Conservation (phyloP, 30 jellyfish, hydroid and myxozoan species). For the Aurelia sp. region DNA sequence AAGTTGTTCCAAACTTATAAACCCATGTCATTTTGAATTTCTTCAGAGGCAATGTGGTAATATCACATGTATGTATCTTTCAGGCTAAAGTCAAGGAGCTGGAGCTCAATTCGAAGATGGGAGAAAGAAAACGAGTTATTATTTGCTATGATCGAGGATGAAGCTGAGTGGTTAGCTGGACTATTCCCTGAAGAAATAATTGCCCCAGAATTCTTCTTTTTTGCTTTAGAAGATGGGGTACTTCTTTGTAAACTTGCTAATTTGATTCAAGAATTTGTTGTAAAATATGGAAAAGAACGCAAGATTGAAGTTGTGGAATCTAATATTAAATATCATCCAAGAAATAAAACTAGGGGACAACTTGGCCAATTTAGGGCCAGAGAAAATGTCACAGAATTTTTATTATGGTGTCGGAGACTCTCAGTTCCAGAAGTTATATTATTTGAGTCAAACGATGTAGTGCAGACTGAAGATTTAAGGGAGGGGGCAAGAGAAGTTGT, state of each 20-base stretch:
- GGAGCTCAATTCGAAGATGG: constrained; percentile 98
- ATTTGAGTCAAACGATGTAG: constrained; percentile 97
- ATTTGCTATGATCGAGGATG: constrained; percentile 98
- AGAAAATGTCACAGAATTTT: constrained; percentile 89
- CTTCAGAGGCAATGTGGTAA: not conserved
- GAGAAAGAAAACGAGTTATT: constrained; percentile 96
- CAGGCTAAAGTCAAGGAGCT: constrained; percentile 83
- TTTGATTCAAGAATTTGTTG: constrained; percentile 87
- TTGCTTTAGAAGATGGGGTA: constrained; percentile 93
- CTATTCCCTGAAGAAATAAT: constrained; percentile 93
- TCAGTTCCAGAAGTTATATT: constrained; percentile 86
- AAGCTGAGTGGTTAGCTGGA: constrained; percentile 89
- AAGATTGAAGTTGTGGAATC: constrained; percentile 44
- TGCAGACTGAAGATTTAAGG: constrained; percentile 93
- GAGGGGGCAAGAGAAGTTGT: constrained; percentile 99
- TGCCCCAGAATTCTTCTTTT: constrained; percentile 89
- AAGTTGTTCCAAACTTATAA: too few relatives aligned
- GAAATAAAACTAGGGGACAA: constrained; percentile 86
- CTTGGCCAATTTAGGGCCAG: constrained; percentile 91
- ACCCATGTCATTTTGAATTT: too few relatives aligned
- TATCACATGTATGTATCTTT: not conserved
- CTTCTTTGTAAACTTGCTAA: constrained; percentile 88
- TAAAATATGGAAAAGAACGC: constrained; percentile 64
- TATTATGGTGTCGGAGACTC: constrained; percentile 94
- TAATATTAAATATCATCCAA: constrained; percentile 68